Evolutionary conservation across 2,113 vertebrate species (phyloP), one percentile per base, ranked within the genome.

Genomic region (Macquaria australasica): DNA sequence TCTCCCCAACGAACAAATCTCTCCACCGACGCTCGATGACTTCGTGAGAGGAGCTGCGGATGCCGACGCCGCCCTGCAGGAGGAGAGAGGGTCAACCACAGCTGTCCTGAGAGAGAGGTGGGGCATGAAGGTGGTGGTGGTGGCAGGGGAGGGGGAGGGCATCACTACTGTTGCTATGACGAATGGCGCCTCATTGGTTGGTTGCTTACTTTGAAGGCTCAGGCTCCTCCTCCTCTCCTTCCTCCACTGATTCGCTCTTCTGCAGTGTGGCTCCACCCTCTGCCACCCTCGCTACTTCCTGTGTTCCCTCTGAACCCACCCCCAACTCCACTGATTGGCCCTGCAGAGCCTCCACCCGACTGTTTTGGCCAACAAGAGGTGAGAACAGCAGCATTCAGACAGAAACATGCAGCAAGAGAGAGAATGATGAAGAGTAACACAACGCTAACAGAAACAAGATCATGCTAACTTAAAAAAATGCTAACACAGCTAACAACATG

Each of bases 1-100:
- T 88, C 97, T 96, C 79, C 97, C 97, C 81, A 99, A 87, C 0
- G 97, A 97, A 90, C 98, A 99, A 94, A 99, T 97, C 84, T 99
- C 98, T 18, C 98, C 98, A 0, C 97, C 92, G 6, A 97, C 96
- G 89, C 98, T 98, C 77, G 97, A 97, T 67, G 98, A 97, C 93
- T 98, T 98, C 0, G 96, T 95, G 91, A 98, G 95, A 85, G 95
- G 97, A 93, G 96, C 96, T 82, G 96, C 96, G 1, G 97, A 92
- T 43, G 87, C 1, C 15, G 95, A 92, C 83, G 96, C 92, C 80
- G 96, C 95, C 96, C 98, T 98, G 97, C 8, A 50, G 59, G 43
- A 25, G 41, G 25, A 50, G 6, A 59, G 2, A 73, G 23, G 4
- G 21, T 43, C 45, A 59, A 37, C 11, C 31, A 39, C 41, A 82